Evolutionary conservation across 2,113 vertebrate genomes (phyloP).

Genomic region (Xiphophorus hellerii): DNA sequence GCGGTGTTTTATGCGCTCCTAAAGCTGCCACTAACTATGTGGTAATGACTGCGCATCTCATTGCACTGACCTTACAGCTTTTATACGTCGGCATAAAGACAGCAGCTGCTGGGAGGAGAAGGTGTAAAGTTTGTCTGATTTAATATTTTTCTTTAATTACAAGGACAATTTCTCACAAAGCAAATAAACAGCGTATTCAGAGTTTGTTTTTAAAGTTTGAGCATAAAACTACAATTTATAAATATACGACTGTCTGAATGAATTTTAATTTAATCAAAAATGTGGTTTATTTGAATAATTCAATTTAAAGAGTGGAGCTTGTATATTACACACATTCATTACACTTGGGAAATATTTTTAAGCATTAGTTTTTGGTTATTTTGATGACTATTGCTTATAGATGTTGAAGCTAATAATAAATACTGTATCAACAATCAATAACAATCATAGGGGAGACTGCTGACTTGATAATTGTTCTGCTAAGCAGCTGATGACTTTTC

Average conservation of each 20-base stretch:
- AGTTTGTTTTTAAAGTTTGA: conserved; percentile 11
- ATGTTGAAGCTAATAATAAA: too few species aligned
- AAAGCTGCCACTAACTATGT: conserved; percentile 44
- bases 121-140: conserved; percentile 37
- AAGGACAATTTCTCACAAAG: not conserved
- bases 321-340: too few species aligned
- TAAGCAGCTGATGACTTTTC: too few species aligned
- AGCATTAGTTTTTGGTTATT: too few species aligned
- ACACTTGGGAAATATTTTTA: too few species aligned
- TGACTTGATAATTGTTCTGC: too few species aligned
- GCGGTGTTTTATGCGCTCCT: conserved; percentile 50
- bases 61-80: conserved; percentile 43
- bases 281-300: too few species aligned
- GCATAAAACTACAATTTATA: conserved; percentile 24
- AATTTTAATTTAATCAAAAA: too few species aligned
- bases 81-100: conserved; percentile 51
- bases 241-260: not conserved
- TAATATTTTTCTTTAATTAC: conserved; percentile 19
- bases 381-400: too few species aligned
- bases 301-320: too few species aligned
- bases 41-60: conserved; percentile 36
- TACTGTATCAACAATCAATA: too few species aligned
- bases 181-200: not conserved
- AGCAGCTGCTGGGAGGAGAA: conserved; percentile 40
- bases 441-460: too few species aligned